These are phyloP conservation scores for Atethmia centrago DNA, from an alignment of 2,888 invertebrate genomes.

Conservation along the genomic window DNA sequence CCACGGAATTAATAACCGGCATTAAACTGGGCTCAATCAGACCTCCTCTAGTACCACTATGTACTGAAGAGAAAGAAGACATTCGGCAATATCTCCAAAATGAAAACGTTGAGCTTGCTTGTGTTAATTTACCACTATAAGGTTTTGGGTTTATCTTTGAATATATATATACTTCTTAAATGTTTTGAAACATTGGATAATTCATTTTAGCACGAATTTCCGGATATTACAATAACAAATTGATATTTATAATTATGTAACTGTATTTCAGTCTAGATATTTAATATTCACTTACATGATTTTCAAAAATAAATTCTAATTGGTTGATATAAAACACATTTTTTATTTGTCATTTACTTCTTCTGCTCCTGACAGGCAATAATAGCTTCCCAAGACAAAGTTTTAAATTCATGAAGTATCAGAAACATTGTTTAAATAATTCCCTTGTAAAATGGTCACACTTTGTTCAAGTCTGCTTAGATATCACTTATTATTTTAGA, in stretches of 20 bases:
- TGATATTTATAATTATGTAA: too few species aligned
- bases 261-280: too few species aligned
- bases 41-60: not conserved
- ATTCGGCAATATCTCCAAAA: not conserved
- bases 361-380: too few species aligned
- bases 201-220: not conserved
- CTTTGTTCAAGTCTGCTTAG: not conserved
- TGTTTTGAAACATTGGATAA: too few species aligned
- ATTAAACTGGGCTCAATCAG: not conserved
- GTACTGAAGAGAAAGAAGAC: not conserved
- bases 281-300: not conserved
- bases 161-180: too few species aligned
- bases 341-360: not conserved
- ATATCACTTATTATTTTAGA: not conserved
- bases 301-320: constrained; percentile 4
- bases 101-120: not conserved
- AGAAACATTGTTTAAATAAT: not conserved
- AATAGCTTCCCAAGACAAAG: not conserved
- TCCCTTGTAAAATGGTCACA: not conserved
- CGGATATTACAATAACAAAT: not conserved
- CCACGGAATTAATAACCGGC: not conserved
- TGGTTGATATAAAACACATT: not conserved
- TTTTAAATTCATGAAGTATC: too few species aligned
- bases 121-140: too few species aligned
- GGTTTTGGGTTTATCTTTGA: too few species aligned